Conservation (phyloP, 2,797 vertebrate species). For the Anguilla anguilla region DNA sequence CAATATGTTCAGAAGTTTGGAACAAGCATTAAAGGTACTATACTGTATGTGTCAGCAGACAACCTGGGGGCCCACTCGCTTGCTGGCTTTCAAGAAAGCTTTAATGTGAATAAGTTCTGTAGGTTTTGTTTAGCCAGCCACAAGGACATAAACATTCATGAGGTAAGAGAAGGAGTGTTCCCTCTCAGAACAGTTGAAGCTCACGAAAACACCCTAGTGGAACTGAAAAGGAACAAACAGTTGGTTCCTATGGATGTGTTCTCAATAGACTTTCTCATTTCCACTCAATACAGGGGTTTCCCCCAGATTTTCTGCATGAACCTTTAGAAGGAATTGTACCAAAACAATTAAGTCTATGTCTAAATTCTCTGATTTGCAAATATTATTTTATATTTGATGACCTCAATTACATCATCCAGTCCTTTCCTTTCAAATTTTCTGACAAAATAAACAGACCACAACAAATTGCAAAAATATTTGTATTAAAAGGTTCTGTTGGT, state of each 20-base stretch:
- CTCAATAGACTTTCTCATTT: constrained; percentile 24
- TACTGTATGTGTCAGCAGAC: constrained; percentile 41
- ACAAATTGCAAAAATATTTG: constrained; percentile 20
- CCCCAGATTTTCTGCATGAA: constrained; percentile 32
- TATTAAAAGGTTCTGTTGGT: constrained; percentile 35
- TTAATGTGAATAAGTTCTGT: constrained; percentile 42
- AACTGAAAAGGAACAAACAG: neutral
- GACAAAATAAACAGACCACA: constrained; percentile 37
- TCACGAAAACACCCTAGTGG: neutral
- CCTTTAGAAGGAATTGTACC: constrained; percentile 38
- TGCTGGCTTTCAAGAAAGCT: constrained; percentile 38
- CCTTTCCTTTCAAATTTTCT: constrained; percentile 33
- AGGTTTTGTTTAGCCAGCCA: constrained; percentile 37
- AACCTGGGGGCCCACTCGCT: constrained; percentile 43
- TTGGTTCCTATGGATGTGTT: constrained; percentile 9
- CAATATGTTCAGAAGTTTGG: constrained; percentile 41
- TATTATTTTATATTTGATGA: constrained; percentile 39
- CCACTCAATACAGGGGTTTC: constrained; percentile 20
- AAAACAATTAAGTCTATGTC: constrained; percentile 40
- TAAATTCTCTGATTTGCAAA: constrained; percentile 36
- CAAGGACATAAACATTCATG: constrained; percentile 33
- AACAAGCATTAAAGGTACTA: constrained; percentile 34
- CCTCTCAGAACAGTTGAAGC: constrained; percentile 19
- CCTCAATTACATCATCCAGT: constrained; percentile 23
- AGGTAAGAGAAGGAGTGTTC: constrained; percentile 36